A percentile compares a stretch with the other conserved stretches of the same genome.
Evolutionary conservation across 2,888 invertebrate species (phyloP).

Genomic region (Coelinius sp.): DNA sequence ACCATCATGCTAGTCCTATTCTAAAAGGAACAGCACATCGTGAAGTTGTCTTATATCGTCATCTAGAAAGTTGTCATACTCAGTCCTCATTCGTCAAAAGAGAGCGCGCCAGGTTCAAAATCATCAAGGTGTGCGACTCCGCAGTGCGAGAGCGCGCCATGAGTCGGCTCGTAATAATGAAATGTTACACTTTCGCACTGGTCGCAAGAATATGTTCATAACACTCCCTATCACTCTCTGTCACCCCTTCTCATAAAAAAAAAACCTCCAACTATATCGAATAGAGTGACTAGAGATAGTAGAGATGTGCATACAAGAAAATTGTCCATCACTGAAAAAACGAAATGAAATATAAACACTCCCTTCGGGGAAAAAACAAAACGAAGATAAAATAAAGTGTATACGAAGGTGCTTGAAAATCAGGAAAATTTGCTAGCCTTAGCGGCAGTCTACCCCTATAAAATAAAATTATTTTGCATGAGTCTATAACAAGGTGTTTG

Average conservation of each 20-base stretch:
- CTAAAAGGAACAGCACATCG: too few relatives aligned
- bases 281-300: neutral
- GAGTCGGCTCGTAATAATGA: neutral
- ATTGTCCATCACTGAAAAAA: constrained; percentile 17
- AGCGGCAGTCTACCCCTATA: neutral
- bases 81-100: too few relatives aligned
- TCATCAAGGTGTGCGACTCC: neutral
- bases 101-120: too few relatives aligned
- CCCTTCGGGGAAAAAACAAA: neutral
- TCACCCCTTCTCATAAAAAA: too few relatives aligned
- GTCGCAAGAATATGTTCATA: neutral
- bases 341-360: neutral
- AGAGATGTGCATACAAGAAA: constrained; percentile 1
- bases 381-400: neutral
- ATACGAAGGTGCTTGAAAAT: constrained; percentile 13
- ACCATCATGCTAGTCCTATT: too few relatives aligned
- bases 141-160: too few relatives aligned
- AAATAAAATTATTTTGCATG: constrained; percentile 25
- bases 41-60: too few relatives aligned
- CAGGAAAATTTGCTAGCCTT: constrained; percentile 11
- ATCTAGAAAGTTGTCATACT: too few relatives aligned
- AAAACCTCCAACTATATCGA: neutral
- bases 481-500: constrained; percentile 13
- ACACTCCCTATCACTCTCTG: too few relatives aligned
- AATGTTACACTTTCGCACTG: neutral